Evolutionary conservation across 2,113 vertebrate species (phyloP).

Genomic region (Bujurquina vittata): DNA sequence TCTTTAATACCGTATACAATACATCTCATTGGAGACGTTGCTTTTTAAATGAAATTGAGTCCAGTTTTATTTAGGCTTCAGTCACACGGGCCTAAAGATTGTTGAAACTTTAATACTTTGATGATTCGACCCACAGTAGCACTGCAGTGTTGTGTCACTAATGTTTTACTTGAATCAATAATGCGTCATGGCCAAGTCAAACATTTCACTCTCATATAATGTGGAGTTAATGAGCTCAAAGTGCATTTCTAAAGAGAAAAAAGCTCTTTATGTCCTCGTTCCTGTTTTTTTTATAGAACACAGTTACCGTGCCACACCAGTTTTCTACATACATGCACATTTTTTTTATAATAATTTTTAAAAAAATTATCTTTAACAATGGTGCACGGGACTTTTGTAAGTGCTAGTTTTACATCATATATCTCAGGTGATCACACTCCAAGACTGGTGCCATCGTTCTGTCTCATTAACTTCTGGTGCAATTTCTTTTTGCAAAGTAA

Average conservation of each 20-base stretch:
- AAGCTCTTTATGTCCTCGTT: accelerated
- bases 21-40: too few relatives aligned
- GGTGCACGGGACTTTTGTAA: neutral
- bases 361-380: too few relatives aligned
- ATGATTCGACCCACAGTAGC: neutral
- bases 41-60: too few relatives aligned
- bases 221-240: neutral
- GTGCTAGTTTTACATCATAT: neutral
- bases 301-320: neutral
- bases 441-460: neutral
- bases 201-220: neutral
- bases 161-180: neutral
- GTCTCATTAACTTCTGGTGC: neutral
- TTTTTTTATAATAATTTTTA: neutral
- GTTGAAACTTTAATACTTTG: neutral
- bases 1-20: too few relatives aligned
- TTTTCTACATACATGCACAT: neutral
- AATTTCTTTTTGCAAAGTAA: neutral
- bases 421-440: neutral
- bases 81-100: too few relatives aligned
- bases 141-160: neutral
- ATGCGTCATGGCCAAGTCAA: neutral
- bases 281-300: neutral
- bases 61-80: too few relatives aligned
- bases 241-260: neutral